phyloP scores from a whole-genome alignment of 1,140 invertebrate species.

The Manduca sexta region DNA sequence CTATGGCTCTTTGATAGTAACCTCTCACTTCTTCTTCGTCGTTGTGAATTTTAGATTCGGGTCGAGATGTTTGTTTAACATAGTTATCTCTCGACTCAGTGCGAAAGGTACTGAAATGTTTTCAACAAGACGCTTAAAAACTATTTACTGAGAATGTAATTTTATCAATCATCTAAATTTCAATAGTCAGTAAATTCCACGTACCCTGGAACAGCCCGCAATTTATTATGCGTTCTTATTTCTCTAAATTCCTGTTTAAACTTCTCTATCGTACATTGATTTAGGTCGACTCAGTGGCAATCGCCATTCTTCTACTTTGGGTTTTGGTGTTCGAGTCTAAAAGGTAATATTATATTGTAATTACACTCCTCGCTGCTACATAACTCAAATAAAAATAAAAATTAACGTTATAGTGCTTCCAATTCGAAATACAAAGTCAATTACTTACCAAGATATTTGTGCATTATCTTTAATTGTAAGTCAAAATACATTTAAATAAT shows the following conservation, averaged over 20 bases:
- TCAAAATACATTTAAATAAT: too few species aligned
- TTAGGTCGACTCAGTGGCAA: conserved; percentile 37
- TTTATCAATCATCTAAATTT: too few species aligned
- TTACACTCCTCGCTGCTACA: not conserved
- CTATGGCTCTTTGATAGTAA: conserved; percentile 27
- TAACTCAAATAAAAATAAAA: not conserved
- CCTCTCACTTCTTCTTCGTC: conserved; percentile 37
- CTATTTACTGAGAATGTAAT: too few species aligned
- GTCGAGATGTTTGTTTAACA: conserved; percentile 13
- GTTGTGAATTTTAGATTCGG: conserved; percentile 31
- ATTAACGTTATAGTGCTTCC: too few species aligned
- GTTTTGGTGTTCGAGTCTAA: conserved; percentile 44
- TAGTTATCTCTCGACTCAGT: conserved; percentile 58
- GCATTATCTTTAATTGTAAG: too few species aligned
- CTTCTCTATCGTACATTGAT: conserved; percentile 48
- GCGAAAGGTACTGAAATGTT: conserved; percentile 49
- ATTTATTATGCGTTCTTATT: conserved; percentile 52
- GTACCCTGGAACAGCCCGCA: conserved; percentile 50
- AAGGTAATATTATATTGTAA: conserved; percentile 8
- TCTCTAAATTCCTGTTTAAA: conserved; percentile 54
- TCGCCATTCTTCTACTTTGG: conserved; percentile 36
- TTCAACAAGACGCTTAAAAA: too few species aligned
- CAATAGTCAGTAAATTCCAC: too few species aligned
- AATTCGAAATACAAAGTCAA: too few species aligned
- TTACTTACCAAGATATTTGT: too few species aligned